Percentiles rank a stretch among this genome's conserved stretches.
Evolutionary conservation across 1,140 invertebrate species (phyloP).

Genomic region (Tribolium madens): DNA sequence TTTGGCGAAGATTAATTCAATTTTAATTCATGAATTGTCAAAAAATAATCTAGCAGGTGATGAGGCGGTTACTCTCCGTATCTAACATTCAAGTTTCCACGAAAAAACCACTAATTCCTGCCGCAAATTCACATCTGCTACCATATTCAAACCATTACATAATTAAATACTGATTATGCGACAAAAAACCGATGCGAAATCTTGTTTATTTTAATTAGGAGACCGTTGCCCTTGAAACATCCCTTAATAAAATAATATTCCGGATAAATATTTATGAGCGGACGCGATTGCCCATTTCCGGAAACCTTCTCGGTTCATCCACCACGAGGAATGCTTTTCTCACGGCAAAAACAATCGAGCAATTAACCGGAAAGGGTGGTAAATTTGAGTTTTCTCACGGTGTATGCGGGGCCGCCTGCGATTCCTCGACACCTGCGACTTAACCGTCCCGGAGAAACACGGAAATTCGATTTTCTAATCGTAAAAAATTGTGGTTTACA

Average conservation of each 20-base stretch:
- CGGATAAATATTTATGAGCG: slow-evolving; percentile 12
- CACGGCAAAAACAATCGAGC: slow-evolving; percentile 40
- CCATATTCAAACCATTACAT: slow-evolving; percentile 22
- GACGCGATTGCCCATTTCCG: slow-evolving; percentile 36
- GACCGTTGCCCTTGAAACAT: background rate
- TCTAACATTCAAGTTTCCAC: slow-evolving; percentile 40
- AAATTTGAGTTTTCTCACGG: slow-evolving; percentile 25
- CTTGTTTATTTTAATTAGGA: slow-evolving; percentile 14
- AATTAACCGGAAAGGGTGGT: slow-evolving; percentile 15
- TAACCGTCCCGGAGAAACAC: background rate
- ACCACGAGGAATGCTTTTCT: slow-evolving; percentile 35
- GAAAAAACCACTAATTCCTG: slow-evolving; percentile 23
- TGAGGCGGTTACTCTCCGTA: slow-evolving; percentile 32
- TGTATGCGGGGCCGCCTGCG: slow-evolving; percentile 39
- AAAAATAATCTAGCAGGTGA: slow-evolving; percentile 42
- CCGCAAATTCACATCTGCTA: slow-evolving; percentile 33
- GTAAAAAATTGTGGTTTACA: no score
- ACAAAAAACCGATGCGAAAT: slow-evolving; percentile 31
- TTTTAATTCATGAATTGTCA: slow-evolving; percentile 47
- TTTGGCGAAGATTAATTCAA: slow-evolving; percentile 48
- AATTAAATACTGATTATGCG: slow-evolving; percentile 27
- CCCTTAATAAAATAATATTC: background rate
- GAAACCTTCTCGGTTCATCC: slow-evolving; percentile 36
- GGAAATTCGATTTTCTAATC: background rate
- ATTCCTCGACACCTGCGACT: background rate